Base-by-base conservation (phyloP, 2,113 vertebrate genomes). In the Lepus americanus region DNA sequence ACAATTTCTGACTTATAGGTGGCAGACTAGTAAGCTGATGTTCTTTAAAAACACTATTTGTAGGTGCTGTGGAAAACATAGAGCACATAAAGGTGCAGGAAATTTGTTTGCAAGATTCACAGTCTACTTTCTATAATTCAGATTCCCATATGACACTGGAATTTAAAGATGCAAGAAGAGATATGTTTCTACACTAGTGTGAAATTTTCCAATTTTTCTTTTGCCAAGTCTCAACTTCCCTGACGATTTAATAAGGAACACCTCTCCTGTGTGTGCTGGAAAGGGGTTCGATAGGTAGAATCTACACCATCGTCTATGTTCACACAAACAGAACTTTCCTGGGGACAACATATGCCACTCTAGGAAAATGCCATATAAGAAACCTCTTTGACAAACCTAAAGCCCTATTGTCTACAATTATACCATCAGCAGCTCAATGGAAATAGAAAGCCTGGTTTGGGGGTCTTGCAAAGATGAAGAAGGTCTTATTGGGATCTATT, bases 131-230 rank as follows among this genome's bases (percentile, higher is more conserved):
- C 87, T 55, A n/a, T 59, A 78, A 90, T 79, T 85, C 44, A 88
- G 33, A 84, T 23, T 95, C 49, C 73, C 73, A 87, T 14, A 51
- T 72, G 51, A 95, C 39, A n/a, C 3, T 70, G 72, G 90, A 93
- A 94, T 96, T 97, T 93, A 78, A 96, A 93, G 6, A 92, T 25
- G 51, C 29, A 85, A 70, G 81, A 63, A 49, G 73, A 91, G 31
- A 85, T 16, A 16, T 74, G 25, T 55, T 92, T 92, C 85, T 80
- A 67, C 33, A 88, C 5, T 79, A 76, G 59, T 69, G 94, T 94
- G 29, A n/a, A 55, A 88, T 66, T 89, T 91, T 95, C 72, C 89
- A 69, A 25, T 83, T 95, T 97, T 94, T 81, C 61, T 89, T 74
- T 53, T 94, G 86, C 80, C 87, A 94, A 92, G 22, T 85, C 51